Evolutionary conservation across 2,113 vertebrate genomes (phyloP).

Genomic region (Phaethornis superciliosus): DNA sequence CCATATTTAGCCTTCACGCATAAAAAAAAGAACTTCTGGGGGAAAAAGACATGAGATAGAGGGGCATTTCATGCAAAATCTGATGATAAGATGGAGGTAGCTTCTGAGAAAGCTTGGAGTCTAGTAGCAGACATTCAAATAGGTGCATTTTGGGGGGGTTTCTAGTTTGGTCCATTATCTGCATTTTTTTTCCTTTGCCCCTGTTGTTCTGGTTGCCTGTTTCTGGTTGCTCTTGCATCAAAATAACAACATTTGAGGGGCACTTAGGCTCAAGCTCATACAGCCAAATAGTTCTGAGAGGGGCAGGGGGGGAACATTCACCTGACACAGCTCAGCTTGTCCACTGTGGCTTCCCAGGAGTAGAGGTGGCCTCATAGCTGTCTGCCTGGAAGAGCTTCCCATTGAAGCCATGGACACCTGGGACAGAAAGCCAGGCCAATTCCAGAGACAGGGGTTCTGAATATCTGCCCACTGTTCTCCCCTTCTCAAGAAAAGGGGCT

Average conservation of each 20-base stretch:
- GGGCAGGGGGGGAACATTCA: background rate
- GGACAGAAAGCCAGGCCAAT: background rate
- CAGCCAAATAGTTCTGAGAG: background rate
- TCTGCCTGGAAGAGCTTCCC: background rate
- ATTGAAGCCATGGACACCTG: background rate
- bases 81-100: background rate
- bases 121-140: background rate
- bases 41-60: background rate
- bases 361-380: background rate
- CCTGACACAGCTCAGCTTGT: background rate
- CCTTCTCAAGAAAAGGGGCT: background rate
- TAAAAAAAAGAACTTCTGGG: background rate
- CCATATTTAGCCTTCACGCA: constrained; percentile 4
- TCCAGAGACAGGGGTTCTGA: background rate
- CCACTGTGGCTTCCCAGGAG: fast-evolving
- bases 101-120: background rate
- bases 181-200: background rate
- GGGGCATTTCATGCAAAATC: background rate
- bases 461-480: background rate
- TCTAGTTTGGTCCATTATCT: background rate
- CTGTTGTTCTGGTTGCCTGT: background rate
- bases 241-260: background rate
- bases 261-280: background rate
- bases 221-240: background rate
- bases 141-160: background rate